Conservation (phyloP, 2,888 invertebrate species). For the Eremobia ochroleuca region DNA sequence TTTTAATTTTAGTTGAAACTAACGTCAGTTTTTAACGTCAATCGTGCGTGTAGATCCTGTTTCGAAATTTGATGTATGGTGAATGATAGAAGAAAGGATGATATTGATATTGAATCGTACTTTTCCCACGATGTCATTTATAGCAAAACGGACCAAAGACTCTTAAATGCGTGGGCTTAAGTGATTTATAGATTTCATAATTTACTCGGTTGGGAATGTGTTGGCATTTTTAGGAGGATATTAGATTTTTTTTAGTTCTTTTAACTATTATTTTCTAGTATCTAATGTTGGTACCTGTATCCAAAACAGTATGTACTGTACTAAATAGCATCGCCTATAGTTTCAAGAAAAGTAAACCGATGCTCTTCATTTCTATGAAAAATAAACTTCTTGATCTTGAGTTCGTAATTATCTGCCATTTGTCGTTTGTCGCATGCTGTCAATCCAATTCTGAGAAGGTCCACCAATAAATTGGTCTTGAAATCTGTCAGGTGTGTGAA, state of each 20-base stretch:
- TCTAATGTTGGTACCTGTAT: neutral
- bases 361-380: neutral
- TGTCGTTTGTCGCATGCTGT: constrained; percentile 53
- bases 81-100: neutral
- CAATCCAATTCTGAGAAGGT: constrained; percentile 25
- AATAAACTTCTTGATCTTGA: neutral
- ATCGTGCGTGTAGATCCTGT: constrained; percentile 37
- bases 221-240: neutral
- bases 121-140: neutral
- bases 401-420: constrained; percentile 15
- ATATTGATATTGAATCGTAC: neutral
- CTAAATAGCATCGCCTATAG: too few relatives aligned
- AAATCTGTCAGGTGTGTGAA: neutral
- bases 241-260: neutral
- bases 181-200: neutral
- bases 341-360: neutral
- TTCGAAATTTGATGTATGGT: constrained; percentile 41
- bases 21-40: constrained; percentile 52
- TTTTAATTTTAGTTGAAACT: constrained; percentile 30
- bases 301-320: neutral
- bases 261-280: neutral
- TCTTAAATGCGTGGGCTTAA: neutral
- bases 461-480: neutral
- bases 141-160: neutral
- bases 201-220: neutral